Evolutionary conservation across 2,797 vertebrate species (phyloP).

Genomic region (Rhincodon typus): DNA sequence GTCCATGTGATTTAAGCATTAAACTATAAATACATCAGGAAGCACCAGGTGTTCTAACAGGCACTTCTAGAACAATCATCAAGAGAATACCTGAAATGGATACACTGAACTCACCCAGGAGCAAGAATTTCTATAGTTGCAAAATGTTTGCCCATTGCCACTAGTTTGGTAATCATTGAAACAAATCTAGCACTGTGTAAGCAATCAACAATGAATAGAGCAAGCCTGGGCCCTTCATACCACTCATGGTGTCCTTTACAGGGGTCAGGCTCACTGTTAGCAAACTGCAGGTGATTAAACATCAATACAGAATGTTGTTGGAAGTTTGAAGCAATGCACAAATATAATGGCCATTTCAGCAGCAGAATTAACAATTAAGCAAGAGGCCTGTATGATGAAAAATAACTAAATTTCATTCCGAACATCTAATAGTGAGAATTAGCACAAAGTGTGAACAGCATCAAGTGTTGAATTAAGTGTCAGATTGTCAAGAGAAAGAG

Average conservation of each 20-base stretch:
- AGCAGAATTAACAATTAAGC: neutral
- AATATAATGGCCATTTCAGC: neutral
- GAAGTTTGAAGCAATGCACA: neutral
- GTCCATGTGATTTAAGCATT: too few species aligned
- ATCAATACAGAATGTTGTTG: neutral
- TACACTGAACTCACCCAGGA: neutral
- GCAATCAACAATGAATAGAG: neutral
- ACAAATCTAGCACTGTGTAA: neutral
- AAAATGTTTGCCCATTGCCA: neutral
- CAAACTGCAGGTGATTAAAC: too few species aligned
- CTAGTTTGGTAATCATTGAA: neutral
- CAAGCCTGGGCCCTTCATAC: neutral
- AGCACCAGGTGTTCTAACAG: neutral
- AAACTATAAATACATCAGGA: neutral
- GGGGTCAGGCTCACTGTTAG: too few species aligned
- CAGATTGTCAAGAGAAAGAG: neutral
- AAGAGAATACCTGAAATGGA: neutral
- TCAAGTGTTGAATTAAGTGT: neutral
- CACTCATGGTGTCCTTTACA: too few species aligned
- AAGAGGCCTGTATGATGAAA: neutral
- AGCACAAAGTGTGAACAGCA: neutral
- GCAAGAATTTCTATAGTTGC: neutral
- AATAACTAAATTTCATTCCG: neutral
- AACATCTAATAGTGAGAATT: neutral
- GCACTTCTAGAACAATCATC: neutral